Percentiles rank a stretch among this genome's conserved stretches.
Conservation (phyloP, 2,113 vertebrate species). For the Nesoenas mayeri region DNA sequence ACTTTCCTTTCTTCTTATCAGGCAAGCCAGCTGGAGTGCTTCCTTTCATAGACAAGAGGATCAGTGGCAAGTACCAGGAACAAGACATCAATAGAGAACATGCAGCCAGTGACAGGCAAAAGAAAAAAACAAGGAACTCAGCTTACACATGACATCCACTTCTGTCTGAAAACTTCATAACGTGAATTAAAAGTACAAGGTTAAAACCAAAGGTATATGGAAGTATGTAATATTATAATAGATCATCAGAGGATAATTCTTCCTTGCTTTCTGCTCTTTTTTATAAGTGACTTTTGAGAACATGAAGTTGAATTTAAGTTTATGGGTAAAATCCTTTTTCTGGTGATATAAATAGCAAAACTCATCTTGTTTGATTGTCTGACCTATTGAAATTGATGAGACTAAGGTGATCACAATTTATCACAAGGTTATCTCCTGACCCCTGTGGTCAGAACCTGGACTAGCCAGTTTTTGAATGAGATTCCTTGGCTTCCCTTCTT, state of each 20-base stretch:
- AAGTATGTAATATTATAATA: constrained; percentile 5
- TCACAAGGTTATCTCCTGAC: background rate
- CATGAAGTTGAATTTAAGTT: background rate
- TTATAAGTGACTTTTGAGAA: background rate
- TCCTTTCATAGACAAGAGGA: constrained; percentile 81
- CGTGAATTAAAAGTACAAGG: constrained; percentile 44
- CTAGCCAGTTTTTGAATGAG: background rate
- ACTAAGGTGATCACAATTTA: background rate
- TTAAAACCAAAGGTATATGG: background rate
- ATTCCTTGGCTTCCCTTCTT: background rate
- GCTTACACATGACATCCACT: constrained; percentile 62
- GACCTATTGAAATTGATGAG: background rate
- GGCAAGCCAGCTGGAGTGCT: constrained; percentile 75
- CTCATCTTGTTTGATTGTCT: background rate
- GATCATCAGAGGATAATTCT: background rate
- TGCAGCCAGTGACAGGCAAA: constrained; percentile 74
- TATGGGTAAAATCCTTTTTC: background rate
- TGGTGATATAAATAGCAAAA: background rate
- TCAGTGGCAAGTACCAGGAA: constrained; percentile 77
- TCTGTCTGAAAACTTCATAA: constrained; percentile 57
- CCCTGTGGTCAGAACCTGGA: background rate
- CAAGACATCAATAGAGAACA: constrained; percentile 78
- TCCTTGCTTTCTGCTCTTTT: background rate
- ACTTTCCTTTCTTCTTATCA: constrained; percentile 84
- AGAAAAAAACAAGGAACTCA: constrained; percentile 75